Evolutionary conservation across 2,888 invertebrate species (phyloP).

Genomic region (Cataglyphis rosenhaueri): DNA sequence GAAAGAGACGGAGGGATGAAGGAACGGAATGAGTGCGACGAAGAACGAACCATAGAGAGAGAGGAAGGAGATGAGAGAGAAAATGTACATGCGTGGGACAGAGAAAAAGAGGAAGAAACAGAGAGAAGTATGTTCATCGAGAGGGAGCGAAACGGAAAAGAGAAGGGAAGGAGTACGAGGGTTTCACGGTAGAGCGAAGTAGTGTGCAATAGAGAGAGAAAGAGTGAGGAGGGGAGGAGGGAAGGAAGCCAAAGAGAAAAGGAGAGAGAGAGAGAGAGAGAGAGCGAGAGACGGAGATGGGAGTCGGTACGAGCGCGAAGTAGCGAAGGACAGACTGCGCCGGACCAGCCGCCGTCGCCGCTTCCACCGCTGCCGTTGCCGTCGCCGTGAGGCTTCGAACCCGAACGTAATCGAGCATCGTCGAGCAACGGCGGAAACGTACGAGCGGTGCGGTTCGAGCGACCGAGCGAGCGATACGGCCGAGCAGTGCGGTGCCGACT

Average conservation of each 20-base stretch:
- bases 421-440: conserved; percentile 72
- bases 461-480: conserved; percentile 72
- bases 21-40: not conserved
- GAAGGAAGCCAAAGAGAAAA: not conserved
- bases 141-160: conserved; percentile 8
- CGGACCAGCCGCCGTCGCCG: conserved; percentile 40
- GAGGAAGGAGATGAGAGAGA: conserved; percentile 6
- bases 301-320: conserved; percentile 1
- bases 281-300: not conserved
- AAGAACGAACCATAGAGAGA: not conserved
- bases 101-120: conserved; percentile 41
- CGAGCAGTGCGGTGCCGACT: conserved; percentile 78
- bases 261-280: not conserved
- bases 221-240: conserved; percentile 21
- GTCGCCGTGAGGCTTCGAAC: conserved; percentile 68
- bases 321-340: conserved; percentile 31
- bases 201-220: not conserved
- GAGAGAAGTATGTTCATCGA: not conserved
- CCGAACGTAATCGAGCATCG: conserved; percentile 67
- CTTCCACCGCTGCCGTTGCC: conserved; percentile 17
- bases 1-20: not conserved
- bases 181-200: conserved; percentile 28
- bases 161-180: not conserved
- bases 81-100: conserved; percentile 14
- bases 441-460: conserved; percentile 71